A percentile compares a stretch with the other conserved stretches of the same genome.
Conservation (phyloP, 1,140 invertebrate genomes). For the Eupristina koningsbergeri region DNA sequence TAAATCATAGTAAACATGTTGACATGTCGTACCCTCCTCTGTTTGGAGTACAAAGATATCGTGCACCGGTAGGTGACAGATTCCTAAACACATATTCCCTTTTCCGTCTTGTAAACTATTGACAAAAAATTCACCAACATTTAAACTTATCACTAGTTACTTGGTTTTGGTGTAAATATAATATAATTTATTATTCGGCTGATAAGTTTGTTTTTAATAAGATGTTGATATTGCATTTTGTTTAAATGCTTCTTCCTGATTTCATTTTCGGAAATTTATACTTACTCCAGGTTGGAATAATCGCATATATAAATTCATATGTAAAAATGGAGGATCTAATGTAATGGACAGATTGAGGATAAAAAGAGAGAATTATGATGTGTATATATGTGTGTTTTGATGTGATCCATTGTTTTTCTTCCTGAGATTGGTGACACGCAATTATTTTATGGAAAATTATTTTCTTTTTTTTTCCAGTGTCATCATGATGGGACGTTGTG, state of each 20-base stretch:
- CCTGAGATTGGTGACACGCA: not conserved
- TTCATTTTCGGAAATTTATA: too few species aligned
- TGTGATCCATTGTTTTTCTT: not conserved
- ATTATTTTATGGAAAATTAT: not conserved
- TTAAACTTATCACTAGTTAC: too few species aligned
- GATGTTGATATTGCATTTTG: too few species aligned
- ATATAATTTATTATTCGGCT: too few species aligned
- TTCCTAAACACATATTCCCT: not conserved
- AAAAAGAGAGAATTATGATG: not conserved
- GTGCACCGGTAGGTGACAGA: not conserved
- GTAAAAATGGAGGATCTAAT: not conserved
- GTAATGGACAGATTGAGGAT: not conserved
- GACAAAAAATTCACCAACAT: not conserved
- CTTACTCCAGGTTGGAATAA: too few species aligned
- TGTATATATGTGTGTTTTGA: not conserved
- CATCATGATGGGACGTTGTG: not conserved
- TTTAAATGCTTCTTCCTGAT: too few species aligned
- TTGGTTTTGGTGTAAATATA: too few species aligned
- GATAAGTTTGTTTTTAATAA: too few species aligned
- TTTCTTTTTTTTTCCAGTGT: not conserved
- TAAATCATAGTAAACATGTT: constrained; percentile 13
- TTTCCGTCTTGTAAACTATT: not conserved
- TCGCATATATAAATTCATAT: too few species aligned
- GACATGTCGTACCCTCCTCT: not conserved
- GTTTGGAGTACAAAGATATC: not conserved